These are phyloP conservation scores for Cardinalis cardinalis DNA, from an alignment of 2,113 vertebrate genomes.

Conservation along the genomic window DNA sequence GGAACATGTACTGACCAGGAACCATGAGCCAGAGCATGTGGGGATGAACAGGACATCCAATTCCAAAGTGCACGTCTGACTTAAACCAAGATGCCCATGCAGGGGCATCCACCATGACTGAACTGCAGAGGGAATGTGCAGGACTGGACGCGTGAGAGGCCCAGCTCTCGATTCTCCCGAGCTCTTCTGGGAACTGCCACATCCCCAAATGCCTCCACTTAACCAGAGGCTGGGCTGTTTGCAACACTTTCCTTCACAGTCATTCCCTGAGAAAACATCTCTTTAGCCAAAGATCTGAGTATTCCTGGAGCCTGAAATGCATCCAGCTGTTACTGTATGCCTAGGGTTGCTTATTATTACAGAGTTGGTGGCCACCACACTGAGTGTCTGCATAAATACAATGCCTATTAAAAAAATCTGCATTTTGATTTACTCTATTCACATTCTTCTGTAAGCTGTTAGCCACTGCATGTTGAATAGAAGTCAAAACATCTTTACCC, in stretches of 20 bases:
- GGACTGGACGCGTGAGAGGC: rapidly evolving
- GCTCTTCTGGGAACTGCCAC: neutral
- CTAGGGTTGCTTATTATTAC: neutral
- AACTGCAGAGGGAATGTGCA: neutral
- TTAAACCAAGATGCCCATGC: neutral
- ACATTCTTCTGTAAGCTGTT: neutral
- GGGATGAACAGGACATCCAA: neutral
- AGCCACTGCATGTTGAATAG: neutral
- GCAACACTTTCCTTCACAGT: neutral
- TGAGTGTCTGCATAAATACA: neutral
- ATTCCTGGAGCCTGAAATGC: neutral
- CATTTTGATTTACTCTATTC: neutral
- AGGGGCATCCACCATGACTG: too few species aligned
- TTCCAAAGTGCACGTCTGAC: neutral
- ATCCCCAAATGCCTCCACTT: neutral
- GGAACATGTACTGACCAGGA: rapidly evolving
- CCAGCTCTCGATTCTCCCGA: neutral
- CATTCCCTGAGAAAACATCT: neutral
- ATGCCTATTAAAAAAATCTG: neutral
- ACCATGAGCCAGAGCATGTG: neutral
- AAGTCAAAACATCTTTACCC: neutral
- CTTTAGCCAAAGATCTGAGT: neutral
- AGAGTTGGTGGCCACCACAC: neutral
- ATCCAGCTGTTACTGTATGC: neutral
- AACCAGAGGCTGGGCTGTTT: neutral